Conservation (phyloP, 2,113 vertebrate genomes). For the Prionailurus bengalensis region DNA sequence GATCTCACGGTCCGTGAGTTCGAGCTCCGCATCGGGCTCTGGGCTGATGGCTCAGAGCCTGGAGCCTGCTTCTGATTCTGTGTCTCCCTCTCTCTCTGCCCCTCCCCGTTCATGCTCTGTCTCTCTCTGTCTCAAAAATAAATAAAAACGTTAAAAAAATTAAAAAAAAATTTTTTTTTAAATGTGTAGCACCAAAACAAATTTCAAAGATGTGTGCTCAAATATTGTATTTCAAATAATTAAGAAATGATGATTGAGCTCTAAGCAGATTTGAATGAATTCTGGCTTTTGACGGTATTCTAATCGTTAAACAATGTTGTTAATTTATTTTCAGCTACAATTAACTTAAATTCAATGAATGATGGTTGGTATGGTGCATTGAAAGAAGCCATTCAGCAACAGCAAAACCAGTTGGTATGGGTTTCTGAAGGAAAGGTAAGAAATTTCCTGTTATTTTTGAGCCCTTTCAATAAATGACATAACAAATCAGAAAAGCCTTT, state of each 20-base stretch:
- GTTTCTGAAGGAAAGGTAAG: constrained; percentile 99
- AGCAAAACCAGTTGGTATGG: constrained; percentile 99
- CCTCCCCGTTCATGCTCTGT: no score
- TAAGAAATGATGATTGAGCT: neutral
- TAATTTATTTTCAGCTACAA: constrained; percentile 92
- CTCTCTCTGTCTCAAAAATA: no score
- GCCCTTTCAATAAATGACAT: neutral
- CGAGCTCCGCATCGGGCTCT: no score
- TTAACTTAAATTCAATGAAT: constrained; percentile 99
- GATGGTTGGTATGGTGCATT: constrained; percentile 99
- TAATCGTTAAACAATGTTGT: neutral
- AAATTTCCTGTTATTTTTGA: neutral
- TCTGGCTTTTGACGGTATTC: neutral
- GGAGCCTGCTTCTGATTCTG: no score
- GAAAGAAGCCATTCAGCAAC: constrained; percentile 97
- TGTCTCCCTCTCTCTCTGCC: no score
- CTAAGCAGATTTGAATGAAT: neutral
- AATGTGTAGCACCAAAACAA: neutral
- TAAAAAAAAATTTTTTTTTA: neutral
- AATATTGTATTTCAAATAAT: neutral
- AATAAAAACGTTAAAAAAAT: no score
- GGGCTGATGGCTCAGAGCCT: no score
- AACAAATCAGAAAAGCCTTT: neutral
- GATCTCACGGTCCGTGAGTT: no score
- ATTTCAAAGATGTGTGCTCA: neutral